Evolutionary conservation across 1,140 invertebrate species (phyloP), one percentile per base, ranked within the genome.

Genomic region (Eurosta solidaginis): DNA sequence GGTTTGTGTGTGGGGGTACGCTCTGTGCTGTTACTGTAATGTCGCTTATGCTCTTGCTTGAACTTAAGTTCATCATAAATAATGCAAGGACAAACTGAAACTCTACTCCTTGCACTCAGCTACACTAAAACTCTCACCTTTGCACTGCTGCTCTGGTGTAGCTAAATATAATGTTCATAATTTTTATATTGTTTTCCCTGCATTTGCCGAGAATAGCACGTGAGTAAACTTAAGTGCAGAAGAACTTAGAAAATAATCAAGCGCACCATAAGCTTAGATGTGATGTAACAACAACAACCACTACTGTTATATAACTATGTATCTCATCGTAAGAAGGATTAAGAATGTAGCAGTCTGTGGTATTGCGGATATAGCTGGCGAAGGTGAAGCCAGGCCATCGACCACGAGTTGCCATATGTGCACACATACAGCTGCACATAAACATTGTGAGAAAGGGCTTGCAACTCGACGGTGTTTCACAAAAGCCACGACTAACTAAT

Each of bases 201-300:
- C 17, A 68, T 68, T 68, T 20, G 36, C 59, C 12, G 10, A 59
- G 54, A 29, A 59, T 40, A 68, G 33, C 59, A 68, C 59, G 27
- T 40, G 29, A 40, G 59, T 40, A 7, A 40, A 29, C 40, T 68
- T 40, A 42, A 68, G 59, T n/a, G 59, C 12, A 68, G 33, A 9
- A 5, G 14, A 68, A 40, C 33, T 68, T 68, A 68, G 20, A 68
- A 68, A 40, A 20, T 68, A 68, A 68, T 68, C 59, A 68, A 68
- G n/a, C 27, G 7, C 33, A 52, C 3, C 49, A 22, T 22, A 52
- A 52, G 49, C 45, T 68, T n/a, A n/a, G 6, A 68, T 36, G 6
- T 17, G 54, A n/a, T 17, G 54, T n/a, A n/a, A n/a, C n/a, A n/a
- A n/a, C n/a, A n/a, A n/a, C n/a, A n/a, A n/a, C n/a, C n/a, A n/a